Conservation (phyloP, 2,113 vertebrate genomes). For the Opisthocomus hoazin region DNA sequence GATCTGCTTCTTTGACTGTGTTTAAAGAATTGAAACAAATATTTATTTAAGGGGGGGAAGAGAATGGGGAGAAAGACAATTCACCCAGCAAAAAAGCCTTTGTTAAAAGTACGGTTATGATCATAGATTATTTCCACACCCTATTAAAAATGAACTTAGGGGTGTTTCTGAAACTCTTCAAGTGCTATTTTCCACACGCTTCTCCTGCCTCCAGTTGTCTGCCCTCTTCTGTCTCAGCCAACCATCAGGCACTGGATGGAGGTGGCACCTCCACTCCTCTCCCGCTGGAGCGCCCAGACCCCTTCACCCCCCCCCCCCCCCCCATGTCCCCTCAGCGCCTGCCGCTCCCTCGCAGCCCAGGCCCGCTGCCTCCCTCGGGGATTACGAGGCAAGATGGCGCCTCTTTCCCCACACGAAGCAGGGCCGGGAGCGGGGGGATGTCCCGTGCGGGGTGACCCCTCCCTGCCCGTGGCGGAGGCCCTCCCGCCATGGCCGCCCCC, state of each 20-base stretch:
- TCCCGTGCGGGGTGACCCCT: too few species aligned
- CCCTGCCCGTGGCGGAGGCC: too few species aligned
- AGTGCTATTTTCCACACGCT: not conserved
- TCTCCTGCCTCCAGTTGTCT: too few species aligned
- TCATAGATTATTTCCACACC: not conserved
- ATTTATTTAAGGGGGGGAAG: not conserved
- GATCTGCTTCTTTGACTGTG: not conserved
- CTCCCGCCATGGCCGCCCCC: not conserved
- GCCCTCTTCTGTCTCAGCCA: not conserved
- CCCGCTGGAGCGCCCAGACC: not conserved
- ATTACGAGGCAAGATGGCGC: not conserved
- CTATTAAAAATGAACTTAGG: not conserved
- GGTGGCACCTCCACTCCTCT: not conserved
- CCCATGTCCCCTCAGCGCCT: not conserved
- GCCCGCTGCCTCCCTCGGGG: not conserved
- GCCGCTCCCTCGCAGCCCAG: not conserved
- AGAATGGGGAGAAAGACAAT: not conserved
- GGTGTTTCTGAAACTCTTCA: not conserved
- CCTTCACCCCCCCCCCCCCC: not conserved
- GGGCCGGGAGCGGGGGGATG: too few species aligned
- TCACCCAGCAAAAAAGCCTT: not conserved
- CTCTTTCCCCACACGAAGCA: not conserved
- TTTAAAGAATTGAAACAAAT: constrained; percentile 35
- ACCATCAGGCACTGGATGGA: not conserved
- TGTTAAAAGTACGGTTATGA: not conserved